Evolutionary conservation across 2,113 vertebrate genomes (phyloP).

Genomic region (Eublepharis macularius): DNA sequence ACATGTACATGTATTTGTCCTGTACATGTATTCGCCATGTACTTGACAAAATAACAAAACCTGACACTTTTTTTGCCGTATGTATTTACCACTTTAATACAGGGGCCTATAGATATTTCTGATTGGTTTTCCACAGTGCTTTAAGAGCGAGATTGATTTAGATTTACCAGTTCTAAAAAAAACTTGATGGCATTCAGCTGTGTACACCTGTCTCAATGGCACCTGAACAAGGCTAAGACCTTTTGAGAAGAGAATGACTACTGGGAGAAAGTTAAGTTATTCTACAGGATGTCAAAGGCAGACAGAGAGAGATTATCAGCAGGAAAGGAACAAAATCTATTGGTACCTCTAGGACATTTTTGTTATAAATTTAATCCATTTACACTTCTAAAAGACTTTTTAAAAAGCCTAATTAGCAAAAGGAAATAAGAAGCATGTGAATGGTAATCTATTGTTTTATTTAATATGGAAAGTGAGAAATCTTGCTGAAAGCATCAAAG

Average conservation of each 20-base stretch:
- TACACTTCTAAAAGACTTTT: conserved; percentile 53
- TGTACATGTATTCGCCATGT: no score
- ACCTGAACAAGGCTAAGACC: conserved; percentile 8
- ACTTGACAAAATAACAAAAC: no score
- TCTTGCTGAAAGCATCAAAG: conserved; percentile 35
- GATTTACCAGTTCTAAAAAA: conserved; percentile 17
- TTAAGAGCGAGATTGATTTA: neutral
- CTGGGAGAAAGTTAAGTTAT: conserved; percentile 30
- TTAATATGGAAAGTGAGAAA: conserved; percentile 49
- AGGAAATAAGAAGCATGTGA: conserved; percentile 51
- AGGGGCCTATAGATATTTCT: neutral
- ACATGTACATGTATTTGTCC: no score
- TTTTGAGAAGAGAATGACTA: conserved; percentile 39
- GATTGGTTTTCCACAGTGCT: conserved; percentile 1
- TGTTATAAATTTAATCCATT: conserved; percentile 58
- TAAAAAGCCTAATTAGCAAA: conserved; percentile 59
- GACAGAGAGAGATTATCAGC: conserved; percentile 31
- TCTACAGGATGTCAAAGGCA: conserved; percentile 15
- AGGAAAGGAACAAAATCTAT: conserved; percentile 46
- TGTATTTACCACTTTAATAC: no score
- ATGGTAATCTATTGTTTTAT: conserved; percentile 58
- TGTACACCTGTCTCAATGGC: conserved; percentile 12
- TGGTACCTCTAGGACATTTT: conserved; percentile 41
- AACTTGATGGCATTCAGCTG: neutral
- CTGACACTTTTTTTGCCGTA: no score